phyloP scores from a whole-genome alignment of 2,797 vertebrate species.

The Brotula barbata region DNA sequence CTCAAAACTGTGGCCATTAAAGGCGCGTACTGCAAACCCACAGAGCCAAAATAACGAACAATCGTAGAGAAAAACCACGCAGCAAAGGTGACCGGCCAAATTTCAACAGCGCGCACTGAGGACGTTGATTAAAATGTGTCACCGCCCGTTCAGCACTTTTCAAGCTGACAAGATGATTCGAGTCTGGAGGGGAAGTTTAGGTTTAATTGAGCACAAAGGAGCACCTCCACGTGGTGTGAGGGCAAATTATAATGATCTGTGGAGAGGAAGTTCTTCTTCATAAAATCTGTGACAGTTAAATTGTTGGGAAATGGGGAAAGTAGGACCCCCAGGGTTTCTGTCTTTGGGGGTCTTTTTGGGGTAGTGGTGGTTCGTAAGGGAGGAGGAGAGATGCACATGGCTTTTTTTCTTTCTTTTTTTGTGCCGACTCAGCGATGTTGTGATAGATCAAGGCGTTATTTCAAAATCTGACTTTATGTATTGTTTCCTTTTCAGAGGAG shows the following conservation, averaged over 20 bases:
- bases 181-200: slow-evolving; percentile 11
- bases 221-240: slow-evolving; percentile 23
- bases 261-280: slow-evolving; percentile 40
- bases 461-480: slow-evolving; percentile 9
- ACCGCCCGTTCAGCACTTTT: slow-evolving; percentile 32
- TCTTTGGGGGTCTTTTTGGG: slow-evolving; percentile 51
- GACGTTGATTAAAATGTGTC: slow-evolving; percentile 13
- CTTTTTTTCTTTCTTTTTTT: slow-evolving; percentile 33
- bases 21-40: no score
- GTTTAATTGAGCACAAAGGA: slow-evolving; percentile 60
- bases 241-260: slow-evolving; percentile 26
- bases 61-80: no score
- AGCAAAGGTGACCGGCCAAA: no score
- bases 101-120: slow-evolving; percentile 68
- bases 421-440: slow-evolving; percentile 34
- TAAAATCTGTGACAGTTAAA: slow-evolving; percentile 51
- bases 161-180: slow-evolving; percentile 30
- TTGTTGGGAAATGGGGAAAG: slow-evolving; percentile 40
- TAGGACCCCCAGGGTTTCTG: slow-evolving; percentile 33
- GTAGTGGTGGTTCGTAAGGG: slow-evolving; percentile 28
- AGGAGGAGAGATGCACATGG: slow-evolving; percentile 42
- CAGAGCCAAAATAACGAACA: no score
- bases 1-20: slow-evolving; percentile 45
- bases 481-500: slow-evolving; percentile 12
- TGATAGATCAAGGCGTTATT: slow-evolving; percentile 20